phyloP scores from a whole-genome alignment of 2,797 vertebrate species.

The Phataginus tricuspis region DNA sequence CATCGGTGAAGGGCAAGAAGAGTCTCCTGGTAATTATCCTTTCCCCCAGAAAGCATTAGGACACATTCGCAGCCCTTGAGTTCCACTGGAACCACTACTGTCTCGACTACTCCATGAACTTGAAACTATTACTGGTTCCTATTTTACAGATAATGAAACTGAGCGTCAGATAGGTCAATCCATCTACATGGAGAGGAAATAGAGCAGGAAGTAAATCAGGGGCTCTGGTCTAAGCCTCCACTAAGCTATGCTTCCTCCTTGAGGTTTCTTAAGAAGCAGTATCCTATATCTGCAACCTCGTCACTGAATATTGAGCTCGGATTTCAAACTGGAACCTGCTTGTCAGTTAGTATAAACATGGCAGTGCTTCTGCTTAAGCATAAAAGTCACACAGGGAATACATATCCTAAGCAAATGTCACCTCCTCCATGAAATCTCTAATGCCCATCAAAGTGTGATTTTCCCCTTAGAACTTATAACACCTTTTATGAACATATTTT shows the following conservation, averaged over 20 bases:
- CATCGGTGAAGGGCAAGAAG: neutral
- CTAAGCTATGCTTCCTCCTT: neutral
- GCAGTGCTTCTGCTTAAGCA: neutral
- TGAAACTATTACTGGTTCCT: neutral
- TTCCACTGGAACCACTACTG: neutral
- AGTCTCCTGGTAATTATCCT: neutral
- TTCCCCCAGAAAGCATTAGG: neutral
- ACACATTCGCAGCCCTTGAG: neutral
- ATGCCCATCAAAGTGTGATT: neutral
- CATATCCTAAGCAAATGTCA: neutral
- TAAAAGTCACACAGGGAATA: neutral
- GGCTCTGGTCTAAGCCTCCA: neutral
- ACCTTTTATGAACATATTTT: neutral
- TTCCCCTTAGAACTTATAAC: neutral
- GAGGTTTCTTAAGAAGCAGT: neutral
- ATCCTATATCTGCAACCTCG: neutral
- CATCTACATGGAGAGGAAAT: neutral
- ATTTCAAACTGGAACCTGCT: neutral
- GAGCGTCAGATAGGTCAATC: neutral
- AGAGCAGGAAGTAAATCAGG: neutral
- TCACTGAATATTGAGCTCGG: neutral
- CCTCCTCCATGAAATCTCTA: neutral
- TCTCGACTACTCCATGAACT: neutral
- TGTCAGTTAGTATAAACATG: neutral
- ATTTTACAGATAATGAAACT: neutral